Evolutionary conservation across 37 sponge, comb jelly and placozoan genomes (phyloP), one percentile per base, ranked within the genome.

Genomic region (Crambe crambe): DNA sequence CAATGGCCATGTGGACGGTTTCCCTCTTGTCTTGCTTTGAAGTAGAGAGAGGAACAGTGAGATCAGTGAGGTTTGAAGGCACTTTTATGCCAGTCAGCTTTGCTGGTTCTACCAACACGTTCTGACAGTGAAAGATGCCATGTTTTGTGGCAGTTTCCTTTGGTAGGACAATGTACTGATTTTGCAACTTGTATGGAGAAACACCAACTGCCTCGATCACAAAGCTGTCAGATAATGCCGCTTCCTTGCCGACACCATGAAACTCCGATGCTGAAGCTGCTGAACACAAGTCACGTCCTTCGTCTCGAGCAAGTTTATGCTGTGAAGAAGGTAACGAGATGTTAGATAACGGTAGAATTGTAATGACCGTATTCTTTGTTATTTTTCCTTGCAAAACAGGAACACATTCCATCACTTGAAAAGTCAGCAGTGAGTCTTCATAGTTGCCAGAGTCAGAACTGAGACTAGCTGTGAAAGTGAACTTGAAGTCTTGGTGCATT

Each of bases 301-400:
- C 68, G 4, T 68, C 68, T 21, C 68, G 37, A 34, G 68, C 30
- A 20, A 34, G 10, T 35, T 29, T 34, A 32, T 37, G 68, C 30
- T 26, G 12, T 42, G 27, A 42, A 59, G 32, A 0, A 32, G 2
- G 51, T 23, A 31, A 35, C 47, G 38, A 8, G 58, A 22, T n/a
- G 70, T 0, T 8, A 15, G 56, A 22, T 23, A 78, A 75, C 39
- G 89, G 85, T 1, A 91, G 29, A 20, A 91, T 56, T 15, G 60
- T 23, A 26, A 91, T 78, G 23, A 25, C 40, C 2, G 91, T 91
- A 4, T 82, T 60, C 21, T 30, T 37, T 26, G 78, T 86, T 22
- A 91, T 59, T 22, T 25, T n/a, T 5, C 91, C 91, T 34, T 91
- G 91, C 8, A 77, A 58, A 0, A 78, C 39, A 1, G 91, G 91